Conservation (phyloP, 2,113 vertebrate genomes). For the Puntigrus tetrazona region DNA sequence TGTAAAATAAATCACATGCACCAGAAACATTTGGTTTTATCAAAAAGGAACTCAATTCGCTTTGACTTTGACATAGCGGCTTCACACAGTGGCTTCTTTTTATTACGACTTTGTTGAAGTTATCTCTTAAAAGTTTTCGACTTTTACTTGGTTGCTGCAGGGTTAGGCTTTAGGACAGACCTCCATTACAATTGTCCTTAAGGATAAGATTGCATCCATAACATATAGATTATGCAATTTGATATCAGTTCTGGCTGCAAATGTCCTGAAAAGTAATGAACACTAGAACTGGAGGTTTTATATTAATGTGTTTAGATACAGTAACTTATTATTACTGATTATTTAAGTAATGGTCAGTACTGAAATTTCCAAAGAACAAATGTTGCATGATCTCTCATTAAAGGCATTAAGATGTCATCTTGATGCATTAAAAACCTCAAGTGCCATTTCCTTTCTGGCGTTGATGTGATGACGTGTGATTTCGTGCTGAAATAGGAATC, state of each 20-base stretch:
- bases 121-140: neutral
- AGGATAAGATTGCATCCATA: neutral
- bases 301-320: neutral
- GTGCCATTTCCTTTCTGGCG: neutral
- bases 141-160: neutral
- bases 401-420: neutral
- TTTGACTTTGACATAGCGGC: no score
- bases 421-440: neutral
- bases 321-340: neutral
- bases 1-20: neutral
- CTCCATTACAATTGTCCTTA: neutral
- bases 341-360: neutral
- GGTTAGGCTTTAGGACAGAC: neutral
- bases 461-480: neutral
- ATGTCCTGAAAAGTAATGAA: neutral
- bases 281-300: neutral
- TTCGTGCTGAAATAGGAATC: neutral
- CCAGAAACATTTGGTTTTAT: neutral
- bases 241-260: neutral
- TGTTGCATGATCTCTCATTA: neutral
- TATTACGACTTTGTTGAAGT: neutral
- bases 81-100: neutral
- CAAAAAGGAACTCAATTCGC: no score
- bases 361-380: neutral
- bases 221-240: neutral